phyloP scores from a whole-genome alignment of 2,888 invertebrate species.

The Cephus spinipes region DNA sequence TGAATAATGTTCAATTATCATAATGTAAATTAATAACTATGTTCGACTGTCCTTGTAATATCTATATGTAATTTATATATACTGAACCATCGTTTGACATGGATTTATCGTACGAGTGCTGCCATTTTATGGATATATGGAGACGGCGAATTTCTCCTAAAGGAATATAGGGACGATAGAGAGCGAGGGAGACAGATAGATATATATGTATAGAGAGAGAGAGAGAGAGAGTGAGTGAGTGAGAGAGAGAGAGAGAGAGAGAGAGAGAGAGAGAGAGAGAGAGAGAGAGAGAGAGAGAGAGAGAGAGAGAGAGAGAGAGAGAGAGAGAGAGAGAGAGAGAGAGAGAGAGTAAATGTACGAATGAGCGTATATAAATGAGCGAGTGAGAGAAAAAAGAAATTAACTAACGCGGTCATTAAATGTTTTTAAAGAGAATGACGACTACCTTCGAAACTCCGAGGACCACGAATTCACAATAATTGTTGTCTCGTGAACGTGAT shows the following conservation, averaged over 20 bases:
- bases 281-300: too few species aligned
- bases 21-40: background rate
- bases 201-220: too few species aligned
- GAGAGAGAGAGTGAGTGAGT: background rate
- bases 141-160: background rate
- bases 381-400: background rate
- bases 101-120: background rate
- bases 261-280: background rate
- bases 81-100: background rate
- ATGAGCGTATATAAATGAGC: background rate
- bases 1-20: background rate
- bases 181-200: background rate
- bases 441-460: conserved; percentile 45
- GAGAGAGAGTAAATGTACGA: background rate
- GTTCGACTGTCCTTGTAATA: background rate
- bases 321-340: too few species aligned
- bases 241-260: background rate
- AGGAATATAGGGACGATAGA: background rate
- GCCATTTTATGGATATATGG: background rate
- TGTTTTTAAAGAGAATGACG: background rate
- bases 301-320: background rate
- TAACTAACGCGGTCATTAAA: background rate
- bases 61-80: background rate
- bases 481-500: conserved; percentile 12
- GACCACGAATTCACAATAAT: conserved; percentile 56